Evolutionary conservation across 2,113 vertebrate genomes (phyloP).

Genomic region (Ceyx melanurus): DNA sequence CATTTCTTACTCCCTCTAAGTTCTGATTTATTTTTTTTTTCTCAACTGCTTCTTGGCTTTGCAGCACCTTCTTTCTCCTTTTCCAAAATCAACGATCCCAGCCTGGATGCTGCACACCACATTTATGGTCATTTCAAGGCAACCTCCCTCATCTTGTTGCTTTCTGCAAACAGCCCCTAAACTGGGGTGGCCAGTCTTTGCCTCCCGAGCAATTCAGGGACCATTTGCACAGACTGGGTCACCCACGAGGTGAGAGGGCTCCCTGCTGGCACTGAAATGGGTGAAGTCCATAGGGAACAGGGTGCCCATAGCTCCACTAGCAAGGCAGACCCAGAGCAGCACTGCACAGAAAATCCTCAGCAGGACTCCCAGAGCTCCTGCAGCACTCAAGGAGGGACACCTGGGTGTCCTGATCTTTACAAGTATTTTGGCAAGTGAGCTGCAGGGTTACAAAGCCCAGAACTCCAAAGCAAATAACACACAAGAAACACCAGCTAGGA

Average conservation of each 20-base stretch:
- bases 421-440: background rate
- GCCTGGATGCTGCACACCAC: background rate
- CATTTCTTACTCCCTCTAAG: background rate
- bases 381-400: background rate
- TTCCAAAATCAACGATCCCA: background rate
- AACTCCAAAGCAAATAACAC: background rate
- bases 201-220: background rate
- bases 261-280: accelerated
- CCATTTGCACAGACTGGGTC: accelerated
- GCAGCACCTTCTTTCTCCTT: background rate
- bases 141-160: background rate
- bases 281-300: background rate
- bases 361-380: background rate
- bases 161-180: background rate
- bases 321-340: background rate
- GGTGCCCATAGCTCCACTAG: background rate
- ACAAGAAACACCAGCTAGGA: background rate
- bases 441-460: background rate
- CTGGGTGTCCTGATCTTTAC: accelerated
- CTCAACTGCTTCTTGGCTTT: constrained; percentile 21
- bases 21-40: background rate
- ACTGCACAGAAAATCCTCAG: background rate
- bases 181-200: background rate
- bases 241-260: accelerated
- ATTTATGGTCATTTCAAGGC: background rate